phyloP scores from a whole-genome alignment of 64 coral and sea anemone species.

The Dendrophyllia cribrosa region DNA sequence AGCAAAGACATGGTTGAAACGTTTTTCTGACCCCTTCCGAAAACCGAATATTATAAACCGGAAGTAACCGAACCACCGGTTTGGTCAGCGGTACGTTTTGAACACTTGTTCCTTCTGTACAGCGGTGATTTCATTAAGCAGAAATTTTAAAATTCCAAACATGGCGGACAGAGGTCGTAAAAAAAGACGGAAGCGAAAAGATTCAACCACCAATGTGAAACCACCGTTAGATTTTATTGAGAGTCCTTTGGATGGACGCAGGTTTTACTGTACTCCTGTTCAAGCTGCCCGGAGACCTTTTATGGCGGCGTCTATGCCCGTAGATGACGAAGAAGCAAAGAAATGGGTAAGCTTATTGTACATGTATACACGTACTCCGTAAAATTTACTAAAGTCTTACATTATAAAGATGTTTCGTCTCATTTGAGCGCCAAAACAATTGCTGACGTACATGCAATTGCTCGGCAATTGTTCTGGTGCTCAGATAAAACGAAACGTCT shows the following conservation, averaged over 20 bases:
- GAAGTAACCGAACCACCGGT: constrained; percentile 23
- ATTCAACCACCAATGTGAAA: constrained; percentile 75
- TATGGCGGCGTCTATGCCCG: constrained; percentile 74
- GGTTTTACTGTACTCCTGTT: constrained; percentile 87
- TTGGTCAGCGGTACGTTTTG: constrained; percentile 22
- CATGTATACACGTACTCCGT: too few relatives aligned
- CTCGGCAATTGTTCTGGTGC: too few relatives aligned
- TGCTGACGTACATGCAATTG: too few relatives aligned
- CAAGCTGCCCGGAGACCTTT: constrained; percentile 93
- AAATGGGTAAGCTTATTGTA: constrained; percentile 75
- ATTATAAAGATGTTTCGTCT: too few relatives aligned
- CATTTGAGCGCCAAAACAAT: too few relatives aligned
- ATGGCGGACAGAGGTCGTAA: constrained; percentile 74
- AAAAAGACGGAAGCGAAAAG: constrained; percentile 69
- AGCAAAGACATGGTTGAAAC: constrained; percentile 80
- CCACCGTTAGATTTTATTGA: constrained; percentile 85
- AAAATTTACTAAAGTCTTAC: too few relatives aligned
- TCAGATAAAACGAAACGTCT: too few relatives aligned
- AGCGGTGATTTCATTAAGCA: not conserved
- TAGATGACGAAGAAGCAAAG: constrained; percentile 70
- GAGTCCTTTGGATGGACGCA: constrained; percentile 77
- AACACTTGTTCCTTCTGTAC: not conserved
- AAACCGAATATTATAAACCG: not conserved
- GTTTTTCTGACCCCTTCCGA: not conserved
- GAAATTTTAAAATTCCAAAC: constrained; percentile 73